These are phyloP conservation scores for Danionella dracula DNA, from an alignment of 2,797 vertebrate species.

Conservation along the genomic window DNA sequence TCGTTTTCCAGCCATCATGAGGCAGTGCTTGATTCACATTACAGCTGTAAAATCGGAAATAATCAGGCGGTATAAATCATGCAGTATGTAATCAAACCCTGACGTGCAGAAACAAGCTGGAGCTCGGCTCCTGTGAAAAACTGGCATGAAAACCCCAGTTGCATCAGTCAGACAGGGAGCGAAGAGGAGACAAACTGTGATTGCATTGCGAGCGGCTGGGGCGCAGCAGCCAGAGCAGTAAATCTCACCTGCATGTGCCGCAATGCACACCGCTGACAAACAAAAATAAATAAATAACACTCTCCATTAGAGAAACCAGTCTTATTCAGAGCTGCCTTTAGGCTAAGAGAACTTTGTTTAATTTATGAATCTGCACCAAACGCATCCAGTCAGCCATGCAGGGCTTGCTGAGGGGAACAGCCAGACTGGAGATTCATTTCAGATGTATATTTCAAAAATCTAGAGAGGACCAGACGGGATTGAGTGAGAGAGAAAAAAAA, in stretches of 20 bases:
- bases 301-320: slow-evolving; percentile 60
- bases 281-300: slow-evolving; percentile 39
- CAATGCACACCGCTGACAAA: slow-evolving; percentile 32
- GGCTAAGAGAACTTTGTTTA: slow-evolving; percentile 63
- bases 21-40: background rate
- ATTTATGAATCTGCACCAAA: slow-evolving; percentile 64
- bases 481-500: no score
- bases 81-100: slow-evolving; percentile 8
- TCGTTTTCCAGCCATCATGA: background rate
- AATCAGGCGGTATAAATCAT: background rate
- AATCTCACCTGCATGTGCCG: slow-evolving; percentile 55
- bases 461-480: background rate
- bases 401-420: slow-evolving; percentile 42
- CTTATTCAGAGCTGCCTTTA: slow-evolving; percentile 70
- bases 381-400: slow-evolving; percentile 55
- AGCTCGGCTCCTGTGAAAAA: background rate
- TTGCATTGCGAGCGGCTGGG: slow-evolving; percentile 40
- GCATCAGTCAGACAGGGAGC: slow-evolving; percentile 15
- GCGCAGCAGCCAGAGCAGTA: slow-evolving; percentile 55
- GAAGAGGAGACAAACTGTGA: slow-evolving; percentile 19
- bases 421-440: slow-evolving; percentile 19
- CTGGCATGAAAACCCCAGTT: background rate
- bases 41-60: slow-evolving; percentile 1
- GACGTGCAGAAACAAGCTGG: slow-evolving; percentile 7
- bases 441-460: no score